Evolutionary conservation across 92 coral and sea anemone genomes (phyloP).

Genomic region (Plumapathes pennacea): DNA sequence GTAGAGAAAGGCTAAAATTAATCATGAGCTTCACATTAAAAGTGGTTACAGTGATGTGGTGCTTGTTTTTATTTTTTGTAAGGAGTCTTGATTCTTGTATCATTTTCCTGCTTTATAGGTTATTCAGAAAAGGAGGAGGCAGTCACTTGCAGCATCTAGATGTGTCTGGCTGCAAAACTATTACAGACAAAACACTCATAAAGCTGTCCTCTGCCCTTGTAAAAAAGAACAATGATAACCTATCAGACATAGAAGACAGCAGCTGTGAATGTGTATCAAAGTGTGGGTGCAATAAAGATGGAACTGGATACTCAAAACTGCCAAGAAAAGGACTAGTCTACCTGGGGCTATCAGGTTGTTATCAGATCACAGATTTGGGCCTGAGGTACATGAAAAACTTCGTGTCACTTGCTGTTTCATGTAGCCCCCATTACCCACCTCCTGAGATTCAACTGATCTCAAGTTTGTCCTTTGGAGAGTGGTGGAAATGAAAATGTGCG

Average conservation of each 20-base stretch:
- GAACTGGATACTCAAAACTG: neutral
- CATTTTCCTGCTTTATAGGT: constrained; percentile 25
- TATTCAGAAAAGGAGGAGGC: constrained; percentile 86
- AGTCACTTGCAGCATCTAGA: constrained; percentile 63
- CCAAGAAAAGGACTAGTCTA: constrained; percentile 63
- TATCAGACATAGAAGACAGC: constrained; percentile 79
- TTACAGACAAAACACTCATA: constrained; percentile 85
- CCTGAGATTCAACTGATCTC: too few relatives aligned
- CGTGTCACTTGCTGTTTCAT: too few relatives aligned
- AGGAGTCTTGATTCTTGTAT: too few relatives aligned
- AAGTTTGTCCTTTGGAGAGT: too few relatives aligned
- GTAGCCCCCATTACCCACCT: too few relatives aligned
- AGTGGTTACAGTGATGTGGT: too few relatives aligned
- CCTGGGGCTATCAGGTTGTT: constrained; percentile 93
- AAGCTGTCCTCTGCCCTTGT: constrained; percentile 80
- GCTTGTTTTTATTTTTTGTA: too few relatives aligned
- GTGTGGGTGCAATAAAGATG: constrained; percentile 56
- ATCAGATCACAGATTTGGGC: constrained; percentile 88
- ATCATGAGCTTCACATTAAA: too few relatives aligned
- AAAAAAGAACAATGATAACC: constrained; percentile 30
- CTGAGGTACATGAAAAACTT: constrained; percentile 85
- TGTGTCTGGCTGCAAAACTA: constrained; percentile 85
- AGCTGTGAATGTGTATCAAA: constrained; percentile 59
- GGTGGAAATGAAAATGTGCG: too few relatives aligned
- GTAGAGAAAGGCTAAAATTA: too few relatives aligned